A percentile compares a stretch with the other conserved stretches of the same genome.
Conservation (phyloP, 2,113 vertebrate species). For the Mungos mungo region DNA sequence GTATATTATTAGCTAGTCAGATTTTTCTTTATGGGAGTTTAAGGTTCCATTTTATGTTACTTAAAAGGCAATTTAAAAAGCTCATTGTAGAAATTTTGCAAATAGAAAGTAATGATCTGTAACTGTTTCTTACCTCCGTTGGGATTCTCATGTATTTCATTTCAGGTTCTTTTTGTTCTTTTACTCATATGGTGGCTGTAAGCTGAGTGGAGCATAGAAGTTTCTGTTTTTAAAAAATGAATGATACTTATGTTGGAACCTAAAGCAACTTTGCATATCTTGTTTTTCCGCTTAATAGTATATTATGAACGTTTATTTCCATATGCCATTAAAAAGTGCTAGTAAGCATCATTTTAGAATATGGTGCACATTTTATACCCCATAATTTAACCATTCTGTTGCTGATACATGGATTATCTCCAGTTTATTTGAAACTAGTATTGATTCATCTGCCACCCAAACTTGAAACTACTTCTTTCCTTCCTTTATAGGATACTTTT, state of each 20-base stretch:
- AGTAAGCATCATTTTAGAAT: not conserved
- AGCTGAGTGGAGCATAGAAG: not conserved
- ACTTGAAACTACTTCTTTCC: not conserved
- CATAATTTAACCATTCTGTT: not conserved
- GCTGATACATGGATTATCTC: not conserved
- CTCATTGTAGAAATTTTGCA: not conserved
- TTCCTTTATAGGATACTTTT: slow-evolving; percentile 88
- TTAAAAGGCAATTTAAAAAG: not conserved
- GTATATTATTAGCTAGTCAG: not conserved
- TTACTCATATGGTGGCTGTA: not conserved
- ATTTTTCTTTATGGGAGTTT: not conserved
- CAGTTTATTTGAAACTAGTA: not conserved
- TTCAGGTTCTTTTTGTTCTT: not conserved
- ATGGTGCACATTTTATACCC: too few relatives aligned
- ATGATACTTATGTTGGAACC: not conserved
- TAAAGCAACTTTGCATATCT: not conserved
- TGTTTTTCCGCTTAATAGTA: not conserved
- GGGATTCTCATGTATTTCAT: not conserved
- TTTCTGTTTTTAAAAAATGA: not conserved
- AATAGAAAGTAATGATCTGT: not conserved
- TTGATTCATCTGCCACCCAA: not conserved
- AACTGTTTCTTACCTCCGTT: not conserved
- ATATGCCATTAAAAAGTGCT: not conserved
- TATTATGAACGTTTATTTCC: not conserved
- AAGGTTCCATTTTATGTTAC: not conserved